Percentiles rank a stretch among this genome's conserved stretches.
Evolutionary conservation across 2,888 invertebrate species (phyloP).

Genomic region (Zaprionus bogoriensis): DNA sequence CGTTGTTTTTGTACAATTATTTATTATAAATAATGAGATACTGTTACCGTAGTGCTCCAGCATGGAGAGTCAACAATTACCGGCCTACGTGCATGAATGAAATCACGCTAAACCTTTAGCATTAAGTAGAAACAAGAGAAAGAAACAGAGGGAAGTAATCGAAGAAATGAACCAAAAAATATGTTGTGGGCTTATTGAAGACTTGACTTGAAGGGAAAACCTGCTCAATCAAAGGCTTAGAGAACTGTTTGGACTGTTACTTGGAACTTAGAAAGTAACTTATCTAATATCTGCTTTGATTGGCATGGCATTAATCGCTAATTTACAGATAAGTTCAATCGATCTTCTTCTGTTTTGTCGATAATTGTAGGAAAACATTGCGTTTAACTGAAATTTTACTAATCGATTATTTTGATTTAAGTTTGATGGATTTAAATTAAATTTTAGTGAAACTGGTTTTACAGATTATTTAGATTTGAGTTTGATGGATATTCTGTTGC

Average conservation of each 20-base stretch:
- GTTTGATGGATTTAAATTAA: no score
- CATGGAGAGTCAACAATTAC: slow-evolving; percentile 43
- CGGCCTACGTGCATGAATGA: slow-evolving; percentile 46
- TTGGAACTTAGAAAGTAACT: no score
- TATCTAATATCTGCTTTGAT: neutral
- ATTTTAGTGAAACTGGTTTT: no score
- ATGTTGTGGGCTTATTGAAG: neutral
- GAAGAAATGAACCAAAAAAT: no score
- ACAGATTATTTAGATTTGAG: no score
- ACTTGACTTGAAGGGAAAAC: neutral
- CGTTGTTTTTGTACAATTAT: slow-evolving; percentile 10
- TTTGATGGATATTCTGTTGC: no score
- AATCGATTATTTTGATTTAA: no score
- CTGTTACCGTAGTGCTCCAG: slow-evolving; percentile 3
- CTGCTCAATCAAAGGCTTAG: neutral
- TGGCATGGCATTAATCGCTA: neutral
- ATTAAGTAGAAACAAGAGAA: slow-evolving; percentile 22
- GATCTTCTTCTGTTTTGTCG: neutral
- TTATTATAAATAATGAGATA: slow-evolving; percentile 40
- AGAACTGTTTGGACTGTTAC: neutral
- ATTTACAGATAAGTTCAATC: neutral
- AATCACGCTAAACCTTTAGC: slow-evolving; percentile 40
- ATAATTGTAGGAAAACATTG: neutral
- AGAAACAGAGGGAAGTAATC: neutral
- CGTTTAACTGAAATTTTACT: no score